Conservation (phyloP, 2,113 vertebrate genomes). For the Microtus pennsylvanicus region DNA sequence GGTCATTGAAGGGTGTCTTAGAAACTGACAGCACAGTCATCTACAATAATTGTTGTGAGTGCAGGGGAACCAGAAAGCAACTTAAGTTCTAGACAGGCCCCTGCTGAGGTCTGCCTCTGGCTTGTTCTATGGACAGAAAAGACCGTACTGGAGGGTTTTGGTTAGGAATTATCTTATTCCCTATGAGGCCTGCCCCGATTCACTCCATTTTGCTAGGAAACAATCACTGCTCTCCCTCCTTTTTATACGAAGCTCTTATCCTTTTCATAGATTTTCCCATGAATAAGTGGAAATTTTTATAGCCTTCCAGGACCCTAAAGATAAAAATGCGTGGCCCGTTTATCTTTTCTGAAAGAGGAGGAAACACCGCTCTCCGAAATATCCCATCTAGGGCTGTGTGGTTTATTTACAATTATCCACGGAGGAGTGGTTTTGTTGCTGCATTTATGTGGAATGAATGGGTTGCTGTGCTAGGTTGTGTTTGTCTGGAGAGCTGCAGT, state of each 20-base stretch:
- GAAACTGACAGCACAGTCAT: neutral
- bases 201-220: neutral
- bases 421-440: conserved; percentile 27
- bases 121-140: neutral
- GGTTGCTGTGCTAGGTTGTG: neutral
- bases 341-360: conserved; percentile 9
- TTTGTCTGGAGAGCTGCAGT: neutral
- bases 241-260: neutral
- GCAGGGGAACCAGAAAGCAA: neutral
- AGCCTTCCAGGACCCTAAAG: neutral
- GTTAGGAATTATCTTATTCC: neutral
- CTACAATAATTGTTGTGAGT: neutral
- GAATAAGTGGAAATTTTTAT: neutral
- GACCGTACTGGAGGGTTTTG: neutral
- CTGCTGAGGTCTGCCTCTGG: neutral
- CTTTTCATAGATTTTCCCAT: neutral
- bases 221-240: neutral
- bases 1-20: neutral
- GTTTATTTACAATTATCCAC: neutral
- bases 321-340: neutral
- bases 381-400: neutral
- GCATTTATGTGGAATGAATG: neutral
- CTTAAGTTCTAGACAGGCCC: neutral
- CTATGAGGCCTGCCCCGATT: neutral
- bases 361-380: neutral